A percentile compares a stretch with the other conserved stretches of the same genome.
phyloP scores from a whole-genome alignment of 2,113 vertebrate species.

The Raja brachyura region DNA sequence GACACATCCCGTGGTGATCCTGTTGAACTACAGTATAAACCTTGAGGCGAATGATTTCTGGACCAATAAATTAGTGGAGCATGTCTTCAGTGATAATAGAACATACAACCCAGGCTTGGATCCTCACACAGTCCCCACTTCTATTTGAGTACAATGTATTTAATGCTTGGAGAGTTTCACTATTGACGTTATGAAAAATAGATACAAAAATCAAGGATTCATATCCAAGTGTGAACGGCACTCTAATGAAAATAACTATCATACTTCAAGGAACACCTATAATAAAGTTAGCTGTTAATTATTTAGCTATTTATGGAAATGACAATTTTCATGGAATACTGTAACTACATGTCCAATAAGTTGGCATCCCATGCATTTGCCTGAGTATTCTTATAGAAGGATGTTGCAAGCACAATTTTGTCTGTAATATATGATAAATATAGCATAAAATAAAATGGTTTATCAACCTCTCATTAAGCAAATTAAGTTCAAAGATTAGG shows the following conservation, averaged over 20 bases:
- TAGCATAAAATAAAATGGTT: not conserved
- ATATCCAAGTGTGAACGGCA: too few relatives aligned
- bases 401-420: not conserved
- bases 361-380: not conserved
- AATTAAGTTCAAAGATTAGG: not conserved
- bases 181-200: too few relatives aligned
- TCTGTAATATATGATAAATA: not conserved
- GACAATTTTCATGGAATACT: not conserved
- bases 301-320: not conserved
- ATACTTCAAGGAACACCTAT: not conserved
- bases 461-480: not conserved
- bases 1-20: not conserved
- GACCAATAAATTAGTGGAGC: not conserved
- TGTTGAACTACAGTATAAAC: not conserved
- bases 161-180: too few relatives aligned
- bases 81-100: not conserved
- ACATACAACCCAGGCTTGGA: not conserved
- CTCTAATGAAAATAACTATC: too few relatives aligned
- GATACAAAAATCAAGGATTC: too few relatives aligned
- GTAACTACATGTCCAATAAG: not conserved
- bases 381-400: not conserved
- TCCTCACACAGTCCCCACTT: not conserved
- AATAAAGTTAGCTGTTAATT: not conserved
- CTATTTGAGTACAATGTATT: too few relatives aligned
- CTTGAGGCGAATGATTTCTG: not conserved